Conservation (phyloP, 2,113 vertebrate species). For the Rhea americana region DNA sequence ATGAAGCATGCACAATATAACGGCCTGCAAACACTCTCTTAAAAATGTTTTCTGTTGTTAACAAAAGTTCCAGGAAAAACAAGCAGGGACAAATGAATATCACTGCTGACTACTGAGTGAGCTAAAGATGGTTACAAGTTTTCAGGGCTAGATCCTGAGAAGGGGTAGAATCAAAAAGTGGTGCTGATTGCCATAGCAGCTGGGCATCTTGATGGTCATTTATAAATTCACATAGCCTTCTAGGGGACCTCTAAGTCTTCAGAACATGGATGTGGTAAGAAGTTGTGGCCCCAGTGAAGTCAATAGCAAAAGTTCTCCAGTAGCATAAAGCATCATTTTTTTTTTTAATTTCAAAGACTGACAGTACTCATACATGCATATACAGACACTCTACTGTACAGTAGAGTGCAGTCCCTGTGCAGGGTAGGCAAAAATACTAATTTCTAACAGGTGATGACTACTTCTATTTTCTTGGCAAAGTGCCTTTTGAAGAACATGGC, state of each 20-base stretch:
- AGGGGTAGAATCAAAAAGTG: neutral
- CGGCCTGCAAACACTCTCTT: neutral
- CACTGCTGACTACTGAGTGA: neutral
- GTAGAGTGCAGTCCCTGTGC: neutral
- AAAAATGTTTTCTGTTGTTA: neutral
- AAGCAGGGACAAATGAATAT: neutral
- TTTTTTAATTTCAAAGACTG: neutral
- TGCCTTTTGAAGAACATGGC: neutral
- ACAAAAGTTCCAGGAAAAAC: neutral
- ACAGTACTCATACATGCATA: neutral
- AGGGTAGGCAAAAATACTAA: neutral
- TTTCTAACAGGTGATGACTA: slow-evolving; percentile 19
- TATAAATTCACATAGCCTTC: neutral
- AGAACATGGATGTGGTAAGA: neutral
- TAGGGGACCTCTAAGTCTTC: neutral
- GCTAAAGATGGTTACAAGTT: neutral
- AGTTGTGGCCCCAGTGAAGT: neutral
- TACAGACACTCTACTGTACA: neutral
- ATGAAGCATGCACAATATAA: neutral
- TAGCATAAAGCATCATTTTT: neutral
- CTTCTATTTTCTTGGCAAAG: slow-evolving; percentile 38
- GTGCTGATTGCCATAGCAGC: neutral
- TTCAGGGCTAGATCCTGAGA: neutral
- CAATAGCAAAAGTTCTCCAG: neutral
- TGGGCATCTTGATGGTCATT: neutral